Evolutionary conservation across 2,888 invertebrate genomes (phyloP).

Genomic region (Branchellion lobata): DNA sequence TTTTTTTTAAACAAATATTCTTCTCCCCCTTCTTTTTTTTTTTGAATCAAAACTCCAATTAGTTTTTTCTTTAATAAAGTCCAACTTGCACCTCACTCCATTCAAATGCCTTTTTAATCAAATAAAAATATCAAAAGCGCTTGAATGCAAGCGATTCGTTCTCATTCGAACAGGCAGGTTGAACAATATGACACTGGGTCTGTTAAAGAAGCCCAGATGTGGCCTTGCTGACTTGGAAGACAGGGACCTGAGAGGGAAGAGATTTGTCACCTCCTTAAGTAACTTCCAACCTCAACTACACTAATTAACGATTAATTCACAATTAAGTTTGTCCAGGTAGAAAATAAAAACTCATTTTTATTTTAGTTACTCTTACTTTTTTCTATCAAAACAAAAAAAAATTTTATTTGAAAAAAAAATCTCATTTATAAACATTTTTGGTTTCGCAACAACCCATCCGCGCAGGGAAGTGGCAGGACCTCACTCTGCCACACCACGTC

Average conservation of each 20-base stretch:
- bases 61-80: no score
- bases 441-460: no score
- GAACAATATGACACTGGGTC: background rate
- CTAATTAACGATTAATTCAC: background rate
- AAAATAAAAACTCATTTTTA: background rate
- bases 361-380: background rate
- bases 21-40: no score
- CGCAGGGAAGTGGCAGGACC: background rate
- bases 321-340: background rate
- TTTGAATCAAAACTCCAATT: no score
- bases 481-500: background rate
- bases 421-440: no score
- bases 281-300: background rate
- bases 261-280: background rate
- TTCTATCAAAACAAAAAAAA: background rate
- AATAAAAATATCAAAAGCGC: no score
- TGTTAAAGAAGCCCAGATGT: slow-evolving; percentile 4
- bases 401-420: background rate
- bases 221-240: slow-evolving; percentile 1
- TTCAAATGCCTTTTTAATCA: no score
- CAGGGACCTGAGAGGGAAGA: background rate
- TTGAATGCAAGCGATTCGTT: no score
- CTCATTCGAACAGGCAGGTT: background rate
- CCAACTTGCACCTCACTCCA: no score
- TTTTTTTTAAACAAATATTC: no score